Evolutionary conservation across 2,797 vertebrate genomes (phyloP), one percentile per base, ranked within the genome.

Genomic region (Fistularia tabacaria): DNA sequence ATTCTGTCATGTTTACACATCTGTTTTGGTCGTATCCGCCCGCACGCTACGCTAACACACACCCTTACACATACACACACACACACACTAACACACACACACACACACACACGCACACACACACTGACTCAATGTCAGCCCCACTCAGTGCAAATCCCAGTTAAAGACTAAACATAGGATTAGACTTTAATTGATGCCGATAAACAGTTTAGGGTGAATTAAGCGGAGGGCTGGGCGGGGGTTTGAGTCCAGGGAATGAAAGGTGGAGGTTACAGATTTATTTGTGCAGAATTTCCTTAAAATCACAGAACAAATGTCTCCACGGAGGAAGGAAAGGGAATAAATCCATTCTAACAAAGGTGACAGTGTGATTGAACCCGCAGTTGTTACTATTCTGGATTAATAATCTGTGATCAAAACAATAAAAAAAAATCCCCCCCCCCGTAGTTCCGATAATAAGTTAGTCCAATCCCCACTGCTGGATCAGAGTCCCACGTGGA

Each of bases 121-220:
- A 25, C 25, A 25, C 15, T 44, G 36, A 36, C 13, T 36, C 10
- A 10, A 3, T 13, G 11, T 10, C 12, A 36, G n/a, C 12, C 3
- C 39, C 39, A 40, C 39, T 40, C 39, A 40, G 39, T 40, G 39
- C 8, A 40, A 40, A 10, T 10, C 39, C 39, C 39, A 40, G 10
- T 40, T 40, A 7, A 40, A 40, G 39, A 12, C 11, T 12, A 49
- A 44, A 49, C 6, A 43, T 1, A 38, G 53, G 57, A 73, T 76
- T 71, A 66, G 60, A 59, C 59, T 62, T 13, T 45, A 47, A 75
- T 61, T 53, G 10, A 51, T 46, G 9, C 59, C 57, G 57, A 63
- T 66, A 54, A 71, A 82, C 55, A 63, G 59, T 64, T 71, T 56
- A 69, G 10, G 63, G 7, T 55, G 14, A 58, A 51, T 59, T 50